Base-by-base conservation (phyloP, 2,113 vertebrate genomes). In the Phylloscopus trochilus region DNA sequence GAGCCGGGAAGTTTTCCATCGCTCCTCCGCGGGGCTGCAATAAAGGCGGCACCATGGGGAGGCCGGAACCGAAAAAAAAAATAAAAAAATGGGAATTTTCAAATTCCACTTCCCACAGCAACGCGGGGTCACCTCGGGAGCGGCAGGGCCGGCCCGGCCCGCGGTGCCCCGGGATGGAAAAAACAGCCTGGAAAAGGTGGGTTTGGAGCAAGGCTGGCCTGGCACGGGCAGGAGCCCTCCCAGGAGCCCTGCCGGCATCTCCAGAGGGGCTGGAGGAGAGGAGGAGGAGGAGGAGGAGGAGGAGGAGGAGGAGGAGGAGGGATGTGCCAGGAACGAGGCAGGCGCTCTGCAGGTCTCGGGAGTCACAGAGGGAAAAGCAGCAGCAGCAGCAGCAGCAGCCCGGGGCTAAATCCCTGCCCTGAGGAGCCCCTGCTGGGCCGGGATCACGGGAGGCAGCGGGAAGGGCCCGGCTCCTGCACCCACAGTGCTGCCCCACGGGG, bases 391-490 rank as follows among this genome's bases (percentile, higher is more conserved):
- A 79, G 59, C 16, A 26, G 55, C 63, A 30, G 39, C 46, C 4
- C 3, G 3, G 52, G 12, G 67, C 43, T 2, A 18, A 83, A 81
- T 30, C 86, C 81, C 73, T 49, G 78, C 62, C 52, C 77, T 6
- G 19, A 28, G 77, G 52, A 47, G 73, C n/a, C 44, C n/a, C 46
- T 0, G 37, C 20, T 1, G 20, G 43, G 2, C 69, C 6, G 4
- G 47, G n/a, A 58, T 37, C 24, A 3, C 11, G 1, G 43, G 39
- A 17, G 1, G 20, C 13, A 5, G 37, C 1, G 1, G 20, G 51
- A 46, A 77, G 19, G 0, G 47, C 59, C 43, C 0, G 1, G n/a
- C 30, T 66, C n/a, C 31, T 3, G 37, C 4, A 23, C 22, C 79
- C 63, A 6, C 30, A 11, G 35, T 1, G 3, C 59, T 13, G 23